Evolutionary conservation across 2,113 vertebrate species (phyloP).

Genomic region (Tetraodon nigroviridis): DNA sequence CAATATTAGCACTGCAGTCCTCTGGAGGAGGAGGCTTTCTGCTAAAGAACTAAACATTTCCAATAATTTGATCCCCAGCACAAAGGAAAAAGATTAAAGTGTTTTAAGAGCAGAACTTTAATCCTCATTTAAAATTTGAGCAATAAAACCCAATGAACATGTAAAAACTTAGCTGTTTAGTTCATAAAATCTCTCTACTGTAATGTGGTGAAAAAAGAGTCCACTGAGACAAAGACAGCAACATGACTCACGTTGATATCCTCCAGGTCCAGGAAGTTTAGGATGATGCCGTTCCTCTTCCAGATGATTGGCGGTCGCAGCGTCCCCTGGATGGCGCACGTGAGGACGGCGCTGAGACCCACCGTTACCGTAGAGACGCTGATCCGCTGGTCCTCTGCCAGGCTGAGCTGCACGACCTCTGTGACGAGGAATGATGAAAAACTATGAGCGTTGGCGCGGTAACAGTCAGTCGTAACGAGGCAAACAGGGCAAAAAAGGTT

Average conservation of each 20-base stretch:
- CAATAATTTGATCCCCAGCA: no score
- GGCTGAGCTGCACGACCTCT: constrained; percentile 89
- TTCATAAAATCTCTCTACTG: background rate
- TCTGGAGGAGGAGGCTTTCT: no score
- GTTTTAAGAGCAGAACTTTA: no score
- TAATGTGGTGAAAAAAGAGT: background rate
- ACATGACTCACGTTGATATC: constrained; percentile 85
- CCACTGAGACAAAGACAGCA: background rate
- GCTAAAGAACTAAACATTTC: no score
- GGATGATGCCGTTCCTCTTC: constrained; percentile 86
- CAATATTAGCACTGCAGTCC: no score
- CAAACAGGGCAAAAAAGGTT: background rate
- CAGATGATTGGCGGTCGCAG: constrained; percentile 89
- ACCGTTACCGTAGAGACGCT: constrained; percentile 85
- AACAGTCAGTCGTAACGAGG: background rate
- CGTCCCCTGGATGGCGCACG: constrained; percentile 82
- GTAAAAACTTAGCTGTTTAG: background rate
- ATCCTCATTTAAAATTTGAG: no score
- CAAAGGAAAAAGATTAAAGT: no score
- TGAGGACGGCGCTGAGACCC: constrained; percentile 86
- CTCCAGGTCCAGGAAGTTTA: constrained; percentile 91
- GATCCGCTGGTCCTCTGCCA: constrained; percentile 79
- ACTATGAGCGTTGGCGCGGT: background rate
- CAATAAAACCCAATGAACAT: background rate
- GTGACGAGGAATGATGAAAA: constrained; percentile 30